Evolutionary conservation across 2,888 invertebrate species (phyloP).

Genomic region (Drosophila stalkeri): DNA sequence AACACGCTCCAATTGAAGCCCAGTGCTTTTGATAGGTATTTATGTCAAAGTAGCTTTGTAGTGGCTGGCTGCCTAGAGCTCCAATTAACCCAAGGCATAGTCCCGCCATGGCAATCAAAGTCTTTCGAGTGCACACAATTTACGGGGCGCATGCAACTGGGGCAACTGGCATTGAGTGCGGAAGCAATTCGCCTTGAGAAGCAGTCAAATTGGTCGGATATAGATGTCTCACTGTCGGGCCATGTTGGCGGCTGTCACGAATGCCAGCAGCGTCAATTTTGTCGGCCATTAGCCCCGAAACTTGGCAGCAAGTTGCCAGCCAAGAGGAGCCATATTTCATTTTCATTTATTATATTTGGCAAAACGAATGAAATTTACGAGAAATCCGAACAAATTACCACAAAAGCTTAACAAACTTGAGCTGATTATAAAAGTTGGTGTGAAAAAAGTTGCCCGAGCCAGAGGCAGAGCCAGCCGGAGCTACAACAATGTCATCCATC

Average conservation of each 20-base stretch:
- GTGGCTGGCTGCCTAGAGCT: constrained; percentile 16
- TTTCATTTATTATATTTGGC: constrained; percentile 44
- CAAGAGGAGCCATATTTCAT: constrained; percentile 46
- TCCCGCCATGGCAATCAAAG: constrained; percentile 27
- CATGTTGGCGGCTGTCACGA: constrained; percentile 21
- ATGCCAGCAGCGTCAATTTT: constrained; percentile 33
- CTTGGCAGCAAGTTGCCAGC: constrained; percentile 31
- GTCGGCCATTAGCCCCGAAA: constrained; percentile 47
- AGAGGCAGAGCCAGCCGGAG: constrained; percentile 5
- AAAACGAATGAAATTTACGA: constrained; percentile 67
- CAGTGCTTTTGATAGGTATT: not conserved
- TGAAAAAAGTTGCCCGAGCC: constrained; percentile 27
- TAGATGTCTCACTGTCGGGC: constrained; percentile 43
- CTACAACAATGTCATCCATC: constrained; percentile 30
- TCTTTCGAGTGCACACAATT: constrained; percentile 28
- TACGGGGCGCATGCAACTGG: constrained; percentile 26
- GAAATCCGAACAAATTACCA: constrained; percentile 75
- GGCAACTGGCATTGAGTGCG: constrained; percentile 32
- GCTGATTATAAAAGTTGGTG: constrained; percentile 77
- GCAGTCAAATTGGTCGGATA: constrained; percentile 58
- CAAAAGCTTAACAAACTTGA: constrained; percentile 77
- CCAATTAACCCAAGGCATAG: constrained; percentile 46
- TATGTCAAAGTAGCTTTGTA: constrained; percentile 1
- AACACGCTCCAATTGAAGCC: not conserved
- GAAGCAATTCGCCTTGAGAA: constrained; percentile 40